Evolutionary conservation across 2,797 vertebrate species (phyloP), one percentile per base, ranked within the genome.

Genomic region (Anniella stebbinsi): DNA sequence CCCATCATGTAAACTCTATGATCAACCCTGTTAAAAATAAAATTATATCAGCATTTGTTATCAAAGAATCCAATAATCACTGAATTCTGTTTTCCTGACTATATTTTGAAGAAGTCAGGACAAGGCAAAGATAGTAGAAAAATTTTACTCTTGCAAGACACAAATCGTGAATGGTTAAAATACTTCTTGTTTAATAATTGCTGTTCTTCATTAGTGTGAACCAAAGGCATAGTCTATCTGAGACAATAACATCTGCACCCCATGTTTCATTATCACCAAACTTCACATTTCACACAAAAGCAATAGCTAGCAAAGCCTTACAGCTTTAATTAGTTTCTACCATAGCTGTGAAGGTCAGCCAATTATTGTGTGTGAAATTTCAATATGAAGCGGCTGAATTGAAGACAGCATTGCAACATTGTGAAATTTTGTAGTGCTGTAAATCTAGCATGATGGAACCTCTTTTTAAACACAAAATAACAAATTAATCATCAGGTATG

Each of bases 281-380:
- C 98, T 98, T 98, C 98, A 98, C 98, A 97, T 98, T 98, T 98
- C 98, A 98, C 96, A 98, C 98, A 98, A 98, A 98, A 98, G 97
- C 97, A 95, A 90, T 97, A 97, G 97, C 98, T 98, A 98, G 96
- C 95, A 94, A 95, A 96, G 96, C 98, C 98, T 98, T 98, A 98
- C 98, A 98, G 98, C 97, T 98, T 98, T 99, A 99, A 99, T 99
- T 98, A 99, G 98, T 98, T 98, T 98, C 98, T 98, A 98, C 98
- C 96, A 96, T 98, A 97, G 98, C 98, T 97, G 98, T 98, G 98
- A 99, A 99, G 99, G 98, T 99, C 99, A 99, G 98, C 98, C 98
- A 98, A 99, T 99, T 99, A 99, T 98, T 98, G 98, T 98, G 97
- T 98, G 97, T 98, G 98, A 98, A 98, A 98, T 98, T 98, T 98